phyloP scores from a whole-genome alignment of 2,113 vertebrate genomes.

The Seriola rivoliana region DNA sequence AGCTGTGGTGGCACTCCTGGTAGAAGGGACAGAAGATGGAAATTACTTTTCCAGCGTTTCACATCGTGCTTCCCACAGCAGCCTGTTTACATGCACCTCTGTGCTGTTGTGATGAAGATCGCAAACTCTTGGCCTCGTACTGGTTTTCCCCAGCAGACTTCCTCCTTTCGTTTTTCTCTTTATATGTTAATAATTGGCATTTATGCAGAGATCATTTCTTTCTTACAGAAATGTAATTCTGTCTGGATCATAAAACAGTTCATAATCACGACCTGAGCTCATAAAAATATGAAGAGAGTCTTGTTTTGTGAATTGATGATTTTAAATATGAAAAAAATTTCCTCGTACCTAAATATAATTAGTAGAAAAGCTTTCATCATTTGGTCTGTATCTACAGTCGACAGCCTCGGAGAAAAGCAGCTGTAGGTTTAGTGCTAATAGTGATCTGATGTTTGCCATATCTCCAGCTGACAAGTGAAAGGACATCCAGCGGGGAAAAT shows the following conservation, averaged over 20 bases:
- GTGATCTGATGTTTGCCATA: conserved; percentile 60
- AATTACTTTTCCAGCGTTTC: conserved; percentile 74
- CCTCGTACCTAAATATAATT: not conserved
- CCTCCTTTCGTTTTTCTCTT: conserved; percentile 35
- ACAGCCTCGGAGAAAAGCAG: conserved; percentile 11
- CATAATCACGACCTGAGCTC: conserved; percentile 19
- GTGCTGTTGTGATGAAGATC: conserved; percentile 38
- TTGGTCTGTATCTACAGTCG: not conserved
- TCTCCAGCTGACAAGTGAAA: conserved; percentile 65
- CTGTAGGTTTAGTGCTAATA: conserved; percentile 49
- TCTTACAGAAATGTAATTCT: conserved; percentile 19
- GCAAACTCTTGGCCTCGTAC: conserved; percentile 34
- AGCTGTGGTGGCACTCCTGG: conserved; percentile 49
- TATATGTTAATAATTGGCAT: conserved; percentile 39
- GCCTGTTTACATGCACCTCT: conserved; percentile 42
- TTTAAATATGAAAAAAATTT: not conserved
- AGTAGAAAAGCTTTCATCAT: not conserved
- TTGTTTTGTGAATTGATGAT: conserved; percentile 1
- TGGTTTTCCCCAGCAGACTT: conserved; percentile 33
- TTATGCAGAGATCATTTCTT: conserved; percentile 28
- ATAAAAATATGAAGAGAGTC: conserved; percentile 10
- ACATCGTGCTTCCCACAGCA: conserved; percentile 44
- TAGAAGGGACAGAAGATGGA: conserved; percentile 51
- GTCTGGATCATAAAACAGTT: conserved; percentile 6
- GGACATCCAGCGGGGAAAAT: conserved; percentile 61